Evolutionary conservation across 2,888 invertebrate species (phyloP), one percentile per base, ranked within the genome.

Genomic region (Drosophila neoperkinsi): DNA sequence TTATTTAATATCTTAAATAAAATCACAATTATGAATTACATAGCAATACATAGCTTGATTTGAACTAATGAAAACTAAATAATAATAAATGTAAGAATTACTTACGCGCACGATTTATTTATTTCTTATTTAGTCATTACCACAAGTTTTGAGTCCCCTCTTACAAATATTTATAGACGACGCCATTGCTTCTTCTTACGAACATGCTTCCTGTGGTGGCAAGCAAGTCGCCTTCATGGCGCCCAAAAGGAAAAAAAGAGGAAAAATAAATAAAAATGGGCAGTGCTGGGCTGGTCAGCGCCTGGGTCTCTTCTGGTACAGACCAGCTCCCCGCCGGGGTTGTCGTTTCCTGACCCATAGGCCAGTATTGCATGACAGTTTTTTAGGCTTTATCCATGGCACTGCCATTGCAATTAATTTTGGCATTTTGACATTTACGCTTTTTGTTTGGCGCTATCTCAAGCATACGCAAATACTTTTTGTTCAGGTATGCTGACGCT

Each of bases 321-420:
- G 21, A 38, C 25, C 30, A 33, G 25, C 33, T 25, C 33, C 11
- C 49, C 59, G 62, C 34, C 13, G 36, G 38, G 62, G 52, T 66
- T 61, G 71, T 56, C 73, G 81, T 79, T 73, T 77, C 73, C 73
- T 79, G 81, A 79, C 79, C 80, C 81, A 80, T 77, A 79, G 77
- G 78, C 61, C 68, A 79, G 57, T 62, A 72, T 76, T 60, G 73
- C 69, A 61, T 82, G 82, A 71, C 60, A 66, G 66, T 62, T 59
- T 63, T 63, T 72, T 58, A 38, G 53, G 62, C 71, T 84, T 88
- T 88, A 88, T 88, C 88, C 88, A 71, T 41, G 69, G 66, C 76
- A 82, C 88, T 90, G 88, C 90, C 88, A 88, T 90, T 88, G 90
- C 90, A 88, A 88, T 88, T 90, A 88, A 90, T 87, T 87, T 87